Evolutionary conservation across 2,888 invertebrate genomes (phyloP), one percentile per base, ranked within the genome.

Genomic region (Salticus scenicus): DNA sequence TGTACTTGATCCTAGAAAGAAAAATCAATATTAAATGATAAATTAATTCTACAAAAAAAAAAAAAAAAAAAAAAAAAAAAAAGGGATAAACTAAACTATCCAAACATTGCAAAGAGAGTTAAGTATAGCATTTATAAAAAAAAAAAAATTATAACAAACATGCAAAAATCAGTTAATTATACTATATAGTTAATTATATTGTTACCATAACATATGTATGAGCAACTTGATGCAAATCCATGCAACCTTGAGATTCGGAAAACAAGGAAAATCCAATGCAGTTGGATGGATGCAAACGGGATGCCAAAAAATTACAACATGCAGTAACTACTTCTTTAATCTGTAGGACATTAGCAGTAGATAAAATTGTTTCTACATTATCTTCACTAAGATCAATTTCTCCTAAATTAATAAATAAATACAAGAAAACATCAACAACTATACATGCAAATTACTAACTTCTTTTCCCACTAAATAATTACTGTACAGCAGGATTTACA

Each of bases 231-330:
- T 96, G 93, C 89, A 98, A 93, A 89, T 95, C 94, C 88, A 93
- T 92, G 91, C 97, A 98, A 75, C 96, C 95, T 91, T 97, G 97
- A 89, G 96, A 95, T 90, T 98, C 97, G 64, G 98, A 98, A 92
- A 98, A 98, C 91, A 97, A 90, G 41, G 96, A 94, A 90, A 98
- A 97, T 28, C 98, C 98, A 88, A 98, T 93, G 92, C 97, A 97
- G 91, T 98, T 98, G 90, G 97, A 97, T 0, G 97, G 97, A 92
- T 97, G 96, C 77, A 97, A 92, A 91, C 97, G 98, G 90, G 96
- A 96, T 90, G 95, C 95, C 76, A 98, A 93, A 91, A 97, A 98
- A 90, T 94, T 94, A 90, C 97, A 97, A 91, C 98, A 98, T 41
- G 97, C 97, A 89, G 95, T 95, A 63, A 96, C 95, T 51, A 98